Conservation (phyloP, 2,797 vertebrate genomes). For the Hirundo rustica region DNA sequence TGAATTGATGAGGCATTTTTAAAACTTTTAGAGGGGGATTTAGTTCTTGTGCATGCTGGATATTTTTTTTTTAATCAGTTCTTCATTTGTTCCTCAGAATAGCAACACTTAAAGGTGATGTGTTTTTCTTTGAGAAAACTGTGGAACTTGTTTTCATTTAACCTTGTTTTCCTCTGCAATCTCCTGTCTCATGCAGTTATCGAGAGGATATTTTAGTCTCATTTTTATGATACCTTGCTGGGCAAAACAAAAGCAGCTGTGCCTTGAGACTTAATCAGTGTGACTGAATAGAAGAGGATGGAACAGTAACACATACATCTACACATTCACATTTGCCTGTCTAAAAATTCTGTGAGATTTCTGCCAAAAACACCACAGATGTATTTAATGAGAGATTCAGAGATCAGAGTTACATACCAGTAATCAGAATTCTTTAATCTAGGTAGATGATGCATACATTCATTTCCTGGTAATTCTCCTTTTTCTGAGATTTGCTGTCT, state of each 20-base stretch:
- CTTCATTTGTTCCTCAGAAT: background rate
- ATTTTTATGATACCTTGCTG: conserved; percentile 12
- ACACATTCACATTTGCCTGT: background rate
- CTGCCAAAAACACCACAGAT: background rate
- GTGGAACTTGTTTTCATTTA: background rate
- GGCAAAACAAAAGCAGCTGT: background rate
- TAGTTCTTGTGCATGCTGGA: background rate
- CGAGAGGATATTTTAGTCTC: background rate
- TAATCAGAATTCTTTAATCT: background rate
- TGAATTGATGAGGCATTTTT: conserved; percentile 23
- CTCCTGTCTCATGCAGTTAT: background rate
- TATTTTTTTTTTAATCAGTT: background rate
- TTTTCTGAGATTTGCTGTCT: background rate
- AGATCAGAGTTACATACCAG: background rate
- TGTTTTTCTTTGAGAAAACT: background rate
- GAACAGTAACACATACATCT: background rate
- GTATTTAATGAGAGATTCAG: background rate
- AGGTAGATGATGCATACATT: background rate
- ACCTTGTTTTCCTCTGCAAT: background rate
- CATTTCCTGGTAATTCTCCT: background rate
- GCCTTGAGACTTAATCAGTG: background rate
- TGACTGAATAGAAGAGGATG: background rate
- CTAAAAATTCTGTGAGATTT: background rate
- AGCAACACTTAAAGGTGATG: background rate
- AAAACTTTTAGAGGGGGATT: background rate